These are phyloP conservation scores for Lacanobia oleracea DNA, from an alignment of 2,888 invertebrate genomes.

Conservation along the genomic window DNA sequence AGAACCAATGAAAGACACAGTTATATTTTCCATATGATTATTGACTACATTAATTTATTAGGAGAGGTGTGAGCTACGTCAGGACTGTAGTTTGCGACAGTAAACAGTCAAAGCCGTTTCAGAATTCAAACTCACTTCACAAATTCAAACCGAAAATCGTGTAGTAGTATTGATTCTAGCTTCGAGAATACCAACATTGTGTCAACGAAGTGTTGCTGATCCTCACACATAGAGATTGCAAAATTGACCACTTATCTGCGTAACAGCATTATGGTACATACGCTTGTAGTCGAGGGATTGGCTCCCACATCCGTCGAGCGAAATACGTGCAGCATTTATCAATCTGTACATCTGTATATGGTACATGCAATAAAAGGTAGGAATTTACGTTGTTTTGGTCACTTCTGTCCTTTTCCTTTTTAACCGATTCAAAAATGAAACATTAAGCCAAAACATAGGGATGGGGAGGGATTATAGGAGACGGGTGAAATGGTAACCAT, in stretches of 20 bases:
- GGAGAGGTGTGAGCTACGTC: too few relatives aligned
- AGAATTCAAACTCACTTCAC: background rate
- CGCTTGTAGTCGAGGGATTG: conserved; percentile 9
- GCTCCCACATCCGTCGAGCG: conserved; percentile 12
- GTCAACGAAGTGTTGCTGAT: conserved; percentile 35
- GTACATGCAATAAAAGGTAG: background rate
- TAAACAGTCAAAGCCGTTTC: background rate
- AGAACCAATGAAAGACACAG: too few relatives aligned
- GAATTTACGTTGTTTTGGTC: background rate
- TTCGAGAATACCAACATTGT: conserved; percentile 26
- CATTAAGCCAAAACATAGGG: too few relatives aligned
- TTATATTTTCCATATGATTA: too few relatives aligned
- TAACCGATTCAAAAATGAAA: background rate
- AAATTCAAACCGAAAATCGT: conserved; percentile 4
- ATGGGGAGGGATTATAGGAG: too few relatives aligned
- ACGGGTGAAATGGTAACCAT: too few relatives aligned
- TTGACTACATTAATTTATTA: too few relatives aligned
- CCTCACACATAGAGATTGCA: conserved; percentile 43
- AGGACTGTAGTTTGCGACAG: too few relatives aligned
- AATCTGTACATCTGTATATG: background rate
- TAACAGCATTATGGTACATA: conserved; percentile 36
- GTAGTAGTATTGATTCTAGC: conserved; percentile 18
- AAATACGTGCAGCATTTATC: conserved; percentile 8
- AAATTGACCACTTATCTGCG: conserved; percentile 50
- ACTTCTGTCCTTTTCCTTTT: background rate